Percentiles rank a stretch among this genome's conserved stretches.
Conservation (phyloP, 92 coral and sea anemone species). For the Siderastrea siderea region DNA sequence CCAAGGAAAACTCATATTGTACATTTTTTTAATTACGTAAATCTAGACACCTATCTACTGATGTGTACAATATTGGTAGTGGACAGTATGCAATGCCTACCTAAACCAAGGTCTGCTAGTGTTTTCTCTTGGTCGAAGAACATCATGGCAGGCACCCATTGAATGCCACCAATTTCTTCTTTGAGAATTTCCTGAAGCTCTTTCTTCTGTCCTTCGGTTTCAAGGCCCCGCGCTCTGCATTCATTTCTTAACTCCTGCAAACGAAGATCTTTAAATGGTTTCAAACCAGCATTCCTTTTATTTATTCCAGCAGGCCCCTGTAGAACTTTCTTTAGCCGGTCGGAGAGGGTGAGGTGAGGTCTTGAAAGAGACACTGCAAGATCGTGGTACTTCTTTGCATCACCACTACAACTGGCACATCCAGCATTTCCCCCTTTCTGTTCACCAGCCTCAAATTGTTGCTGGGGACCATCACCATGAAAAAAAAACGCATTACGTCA, state of each 20-base stretch:
- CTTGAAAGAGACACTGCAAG: conserved; percentile 48
- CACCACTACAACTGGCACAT: conserved; percentile 52
- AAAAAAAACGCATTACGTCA: conserved; percentile 62
- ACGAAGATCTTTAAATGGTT: no score
- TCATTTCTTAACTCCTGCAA: background rate
- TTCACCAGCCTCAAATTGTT: conserved; percentile 56
- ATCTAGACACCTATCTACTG: background rate
- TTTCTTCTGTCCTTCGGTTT: conserved; percentile 37
- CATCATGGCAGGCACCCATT: conserved; percentile 23
- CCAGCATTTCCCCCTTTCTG: conserved; percentile 68
- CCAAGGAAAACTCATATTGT: background rate
- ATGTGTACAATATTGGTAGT: background rate
- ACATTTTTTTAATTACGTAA: background rate
- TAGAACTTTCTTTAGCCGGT: conserved; percentile 23
- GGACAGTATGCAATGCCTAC: background rate
- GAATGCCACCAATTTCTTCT: conserved; percentile 42
- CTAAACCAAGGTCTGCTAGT: no score
- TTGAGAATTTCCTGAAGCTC: background rate
- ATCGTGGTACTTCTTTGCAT: conserved; percentile 47
- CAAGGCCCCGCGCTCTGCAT: conserved; percentile 49
- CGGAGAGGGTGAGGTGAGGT: conserved; percentile 50
- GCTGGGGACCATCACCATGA: conserved; percentile 72
- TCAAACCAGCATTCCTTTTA: no score
- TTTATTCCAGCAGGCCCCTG: no score
- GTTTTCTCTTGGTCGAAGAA: no score